These are phyloP conservation scores for Agriopis leucophaearia DNA, from an alignment of 2,888 invertebrate species.

Conservation along the genomic window DNA sequence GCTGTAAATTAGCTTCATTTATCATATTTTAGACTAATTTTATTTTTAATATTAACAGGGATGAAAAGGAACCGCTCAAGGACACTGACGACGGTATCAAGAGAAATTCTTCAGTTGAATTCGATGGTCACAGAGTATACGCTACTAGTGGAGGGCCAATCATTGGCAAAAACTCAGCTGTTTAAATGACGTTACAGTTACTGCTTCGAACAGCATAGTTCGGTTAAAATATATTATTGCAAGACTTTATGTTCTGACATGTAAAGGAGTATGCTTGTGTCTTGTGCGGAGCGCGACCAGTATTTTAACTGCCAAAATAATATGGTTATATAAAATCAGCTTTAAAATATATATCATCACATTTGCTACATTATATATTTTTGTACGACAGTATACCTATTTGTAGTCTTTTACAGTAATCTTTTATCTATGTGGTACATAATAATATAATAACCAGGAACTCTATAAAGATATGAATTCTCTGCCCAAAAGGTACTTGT, in stretches of 20 bases:
- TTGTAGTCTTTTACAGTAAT: slow-evolving; percentile 36
- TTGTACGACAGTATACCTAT: slow-evolving; percentile 46
- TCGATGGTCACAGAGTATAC: slow-evolving; percentile 93
- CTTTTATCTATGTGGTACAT: slow-evolving; percentile 13
- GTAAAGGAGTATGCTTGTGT: slow-evolving; percentile 68
- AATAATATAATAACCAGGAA: slow-evolving; percentile 13
- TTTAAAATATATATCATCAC: slow-evolving; percentile 61
- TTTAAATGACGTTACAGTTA: slow-evolving; percentile 75
- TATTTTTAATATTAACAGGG: slow-evolving; percentile 74
- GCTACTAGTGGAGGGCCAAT: slow-evolving; percentile 94
- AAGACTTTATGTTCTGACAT: slow-evolving; percentile 22
- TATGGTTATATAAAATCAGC: slow-evolving; percentile 67
- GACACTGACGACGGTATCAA: slow-evolving; percentile 89
- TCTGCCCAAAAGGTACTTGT: slow-evolving; percentile 78
- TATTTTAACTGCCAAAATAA: slow-evolving; percentile 81
- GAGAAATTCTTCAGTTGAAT: slow-evolving; percentile 92
- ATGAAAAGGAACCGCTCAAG: slow-evolving; percentile 93
- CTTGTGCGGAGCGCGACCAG: slow-evolving; percentile 78
- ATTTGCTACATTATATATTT: slow-evolving; percentile 54
- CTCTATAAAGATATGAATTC: slow-evolving; percentile 9
- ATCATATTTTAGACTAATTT: slow-evolving; percentile 13
- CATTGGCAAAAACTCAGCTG: slow-evolving; percentile 96
- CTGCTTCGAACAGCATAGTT: slow-evolving; percentile 10
- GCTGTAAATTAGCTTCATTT: slow-evolving; percentile 43
- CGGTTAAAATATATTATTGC: slow-evolving; percentile 5